These are phyloP conservation scores for Remorina albescens DNA, from an alignment of 2,797 vertebrate species.

Conservation along the genomic window DNA sequence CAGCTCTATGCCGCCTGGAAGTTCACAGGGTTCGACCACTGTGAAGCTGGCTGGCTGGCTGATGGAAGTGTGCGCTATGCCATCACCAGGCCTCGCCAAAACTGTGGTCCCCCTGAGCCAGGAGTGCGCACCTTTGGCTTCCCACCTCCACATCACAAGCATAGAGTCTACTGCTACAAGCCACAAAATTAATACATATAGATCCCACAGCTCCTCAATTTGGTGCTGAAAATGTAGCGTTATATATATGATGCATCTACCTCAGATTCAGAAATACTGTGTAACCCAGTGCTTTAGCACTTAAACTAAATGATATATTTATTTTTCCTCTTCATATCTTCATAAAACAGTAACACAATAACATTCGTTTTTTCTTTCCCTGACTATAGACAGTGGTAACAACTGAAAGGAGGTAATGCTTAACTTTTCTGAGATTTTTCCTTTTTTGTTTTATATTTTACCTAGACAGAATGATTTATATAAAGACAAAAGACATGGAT, in stretches of 20 bases:
- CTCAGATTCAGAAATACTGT: not conserved
- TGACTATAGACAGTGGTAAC: not conserved
- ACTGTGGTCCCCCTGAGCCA: constrained; percentile 85
- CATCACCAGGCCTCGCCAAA: constrained; percentile 82
- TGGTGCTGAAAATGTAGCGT: not conserved
- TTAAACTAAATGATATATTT: not conserved
- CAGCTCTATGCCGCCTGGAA: constrained; percentile 92
- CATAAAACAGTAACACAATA: not conserved
- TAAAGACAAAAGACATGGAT: not conserved
- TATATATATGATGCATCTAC: not conserved
- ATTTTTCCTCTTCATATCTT: not conserved
- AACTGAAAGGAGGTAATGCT: not conserved
- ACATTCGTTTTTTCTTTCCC: not conserved
- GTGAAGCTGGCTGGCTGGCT: constrained; percentile 89
- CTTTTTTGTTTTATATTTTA: not conserved
- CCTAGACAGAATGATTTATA: not conserved
- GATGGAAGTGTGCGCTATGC: constrained; percentile 90
- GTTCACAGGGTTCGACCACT: constrained; percentile 85
- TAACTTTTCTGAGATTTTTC: not conserved
- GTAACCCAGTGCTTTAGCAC: not conserved
- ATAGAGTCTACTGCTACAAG: constrained; percentile 90
- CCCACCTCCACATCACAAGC: constrained; percentile 79
- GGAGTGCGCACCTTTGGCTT: constrained; percentile 90
- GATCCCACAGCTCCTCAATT: not conserved
- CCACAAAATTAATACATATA: constrained; percentile 18